These are phyloP conservation scores for Coregonus suidteri DNA, from an alignment of 2,797 vertebrate species.

Conservation along the genomic window DNA sequence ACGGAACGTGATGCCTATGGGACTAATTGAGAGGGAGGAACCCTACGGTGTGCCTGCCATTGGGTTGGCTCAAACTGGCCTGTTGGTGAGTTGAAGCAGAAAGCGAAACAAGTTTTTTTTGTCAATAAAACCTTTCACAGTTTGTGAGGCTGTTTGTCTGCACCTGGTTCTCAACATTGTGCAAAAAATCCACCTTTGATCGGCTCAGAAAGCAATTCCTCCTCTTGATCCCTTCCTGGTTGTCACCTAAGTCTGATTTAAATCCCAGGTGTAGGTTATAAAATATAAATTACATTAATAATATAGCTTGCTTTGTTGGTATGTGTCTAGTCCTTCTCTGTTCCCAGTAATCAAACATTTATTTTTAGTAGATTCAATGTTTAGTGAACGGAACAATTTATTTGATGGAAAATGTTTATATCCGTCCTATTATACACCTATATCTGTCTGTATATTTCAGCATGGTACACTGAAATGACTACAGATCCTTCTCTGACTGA, in stretches of 20 bases:
- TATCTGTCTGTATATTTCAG: background rate
- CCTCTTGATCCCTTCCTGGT: background rate
- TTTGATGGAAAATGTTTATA: background rate
- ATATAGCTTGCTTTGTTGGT: background rate
- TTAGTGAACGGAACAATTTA: background rate
- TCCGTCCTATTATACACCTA: background rate
- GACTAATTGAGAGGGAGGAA: conserved; percentile 2
- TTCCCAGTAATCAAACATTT: background rate
- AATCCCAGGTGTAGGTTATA: background rate
- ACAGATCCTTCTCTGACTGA: background rate
- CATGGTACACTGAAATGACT: background rate
- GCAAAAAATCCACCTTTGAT: conserved; percentile 1
- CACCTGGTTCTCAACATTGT: background rate
- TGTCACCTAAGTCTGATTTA: background rate
- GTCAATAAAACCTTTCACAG: conserved; percentile 3
- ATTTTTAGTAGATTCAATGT: background rate
- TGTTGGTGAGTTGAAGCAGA: conserved; percentile 1
- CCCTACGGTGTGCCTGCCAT: background rate
- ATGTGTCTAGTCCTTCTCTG: background rate
- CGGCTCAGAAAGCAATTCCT: background rate
- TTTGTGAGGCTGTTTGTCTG: background rate
- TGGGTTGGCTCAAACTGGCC: background rate
- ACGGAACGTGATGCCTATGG: conserved; percentile 14
- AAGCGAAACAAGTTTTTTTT: background rate
- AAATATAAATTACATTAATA: background rate